Evolutionary conservation across 92 coral and sea anemone species (phyloP), one percentile per base, ranked within the genome.

Genomic region (Micromussa lordhowensis): DNA sequence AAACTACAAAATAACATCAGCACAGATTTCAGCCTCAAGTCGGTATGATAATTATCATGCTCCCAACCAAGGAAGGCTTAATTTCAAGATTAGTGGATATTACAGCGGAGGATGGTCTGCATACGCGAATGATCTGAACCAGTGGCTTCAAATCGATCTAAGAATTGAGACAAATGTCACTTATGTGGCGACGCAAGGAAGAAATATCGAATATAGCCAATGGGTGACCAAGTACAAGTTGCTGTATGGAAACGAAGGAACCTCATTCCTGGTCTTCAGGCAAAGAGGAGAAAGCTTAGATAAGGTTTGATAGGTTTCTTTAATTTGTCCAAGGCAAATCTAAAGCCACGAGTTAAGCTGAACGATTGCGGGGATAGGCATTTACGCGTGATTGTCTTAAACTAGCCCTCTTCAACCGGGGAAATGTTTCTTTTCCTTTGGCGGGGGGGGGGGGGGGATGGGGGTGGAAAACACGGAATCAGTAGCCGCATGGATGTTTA

Each of bases 101-200:
- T 58, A 61, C 55, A 2, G 0, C 1, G 36, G 13, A 4, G 34
- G 57, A 24, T 82, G 85, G 85, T 16, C 48, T 26, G 76, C n/a
- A 32, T 11, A 17, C 40, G 1, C 19, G 19, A 17, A n/a, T 10
- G 26, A 82, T 74, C 76, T 36, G 0, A 10, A 66, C 68, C 85
- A 82, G 58, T 82, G 85, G 85, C 26, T 82, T 40, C 77, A 64
- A 48, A 28, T 82, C 55, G 85, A 82, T 68, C 61, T 82, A 7
- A 17, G 66, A 40, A 68, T 68, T 29, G 28, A 38, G 63, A 82
- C 77, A 82, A 74, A 28, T 34, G 29, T 68, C 18, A 44, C 85
- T 6, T 40, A 22, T 54, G 85, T 82, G 58, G 85, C 85, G 0
- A 68, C 85, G 6, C 85, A 82, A 16, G 85, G 85, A 14, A 66